These are phyloP conservation scores for Connochaetes taurinus DNA, from an alignment of 2,113 vertebrate genomes.

Conservation along the genomic window DNA sequence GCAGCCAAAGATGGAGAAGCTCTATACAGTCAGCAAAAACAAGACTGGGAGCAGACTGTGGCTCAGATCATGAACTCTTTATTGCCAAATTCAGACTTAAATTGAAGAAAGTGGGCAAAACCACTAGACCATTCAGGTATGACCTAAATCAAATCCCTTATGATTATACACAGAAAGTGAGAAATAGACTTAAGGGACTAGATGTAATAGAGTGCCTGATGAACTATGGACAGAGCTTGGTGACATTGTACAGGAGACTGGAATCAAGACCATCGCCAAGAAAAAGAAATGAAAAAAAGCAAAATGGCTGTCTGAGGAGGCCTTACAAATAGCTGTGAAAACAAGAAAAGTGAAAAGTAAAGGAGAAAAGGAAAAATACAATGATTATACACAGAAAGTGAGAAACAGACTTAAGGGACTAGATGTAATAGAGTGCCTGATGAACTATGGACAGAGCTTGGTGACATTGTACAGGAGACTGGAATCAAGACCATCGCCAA, in stretches of 20 bases:
- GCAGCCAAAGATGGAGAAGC: neutral
- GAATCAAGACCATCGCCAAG: neutral
- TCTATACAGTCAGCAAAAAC: neutral
- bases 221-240: neutral
- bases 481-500: neutral
- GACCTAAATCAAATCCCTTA: neutral
- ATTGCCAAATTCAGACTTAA: neutral
- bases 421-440: neutral
- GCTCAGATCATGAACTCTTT: neutral
- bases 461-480: neutral
- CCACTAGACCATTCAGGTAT: neutral
- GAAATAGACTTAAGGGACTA: neutral
- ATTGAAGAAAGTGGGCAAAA: neutral
- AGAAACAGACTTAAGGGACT: neutral
- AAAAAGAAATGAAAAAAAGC: neutral
- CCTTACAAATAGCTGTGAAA: neutral
- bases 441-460: neutral
- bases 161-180: neutral
- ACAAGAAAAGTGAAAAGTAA: neutral
- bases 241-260: neutral
- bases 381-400: neutral
- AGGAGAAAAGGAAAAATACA: neutral
- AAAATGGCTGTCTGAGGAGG: neutral
- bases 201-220: neutral
- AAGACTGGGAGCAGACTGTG: neutral